These are phyloP conservation scores for Napeogenes inachia DNA, from an alignment of 2,888 invertebrate species.

Conservation along the genomic window DNA sequence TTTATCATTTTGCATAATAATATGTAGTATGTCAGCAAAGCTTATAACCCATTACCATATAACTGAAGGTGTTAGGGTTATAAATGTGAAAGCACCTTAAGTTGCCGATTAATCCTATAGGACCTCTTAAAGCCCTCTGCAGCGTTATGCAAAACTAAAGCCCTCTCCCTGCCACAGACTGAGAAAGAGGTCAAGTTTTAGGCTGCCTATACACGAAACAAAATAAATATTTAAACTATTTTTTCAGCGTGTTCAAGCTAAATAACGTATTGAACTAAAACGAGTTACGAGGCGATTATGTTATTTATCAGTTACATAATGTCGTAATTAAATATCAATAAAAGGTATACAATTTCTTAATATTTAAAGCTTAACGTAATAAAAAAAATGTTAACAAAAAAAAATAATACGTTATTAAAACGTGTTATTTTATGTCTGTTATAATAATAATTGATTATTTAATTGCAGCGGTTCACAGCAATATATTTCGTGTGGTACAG, in stretches of 20 bases:
- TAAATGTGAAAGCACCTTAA: conserved; percentile 16
- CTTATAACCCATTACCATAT: no score
- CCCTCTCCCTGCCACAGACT: conserved; percentile 21
- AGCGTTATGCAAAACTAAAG: conserved; percentile 27
- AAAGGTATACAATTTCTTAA: conserved; percentile 26
- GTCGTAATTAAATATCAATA: conserved; percentile 9
- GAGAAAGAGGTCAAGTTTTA: conserved; percentile 25
- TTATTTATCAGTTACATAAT: not conserved
- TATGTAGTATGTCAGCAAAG: no score
- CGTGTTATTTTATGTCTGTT: not conserved
- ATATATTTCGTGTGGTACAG: conserved; percentile 16
- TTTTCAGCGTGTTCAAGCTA: not conserved
- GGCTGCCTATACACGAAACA: conserved; percentile 16
- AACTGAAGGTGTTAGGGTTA: conserved; percentile 10
- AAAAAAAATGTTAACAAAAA: conserved; percentile 3
- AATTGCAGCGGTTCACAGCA: conserved; percentile 1
- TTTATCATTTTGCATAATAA: no score
- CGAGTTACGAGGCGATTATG: conserved; percentile 3
- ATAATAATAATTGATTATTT: not conserved
- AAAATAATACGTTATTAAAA: not conserved
- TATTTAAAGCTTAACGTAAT: conserved; percentile 16
- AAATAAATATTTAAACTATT: not conserved
- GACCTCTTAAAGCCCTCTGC: conserved; percentile 21
- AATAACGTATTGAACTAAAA: not conserved
- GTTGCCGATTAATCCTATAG: conserved; percentile 26